phyloP scores from a whole-genome alignment of 2,113 vertebrate genomes.

The Spermophilus dauricus region DNA sequence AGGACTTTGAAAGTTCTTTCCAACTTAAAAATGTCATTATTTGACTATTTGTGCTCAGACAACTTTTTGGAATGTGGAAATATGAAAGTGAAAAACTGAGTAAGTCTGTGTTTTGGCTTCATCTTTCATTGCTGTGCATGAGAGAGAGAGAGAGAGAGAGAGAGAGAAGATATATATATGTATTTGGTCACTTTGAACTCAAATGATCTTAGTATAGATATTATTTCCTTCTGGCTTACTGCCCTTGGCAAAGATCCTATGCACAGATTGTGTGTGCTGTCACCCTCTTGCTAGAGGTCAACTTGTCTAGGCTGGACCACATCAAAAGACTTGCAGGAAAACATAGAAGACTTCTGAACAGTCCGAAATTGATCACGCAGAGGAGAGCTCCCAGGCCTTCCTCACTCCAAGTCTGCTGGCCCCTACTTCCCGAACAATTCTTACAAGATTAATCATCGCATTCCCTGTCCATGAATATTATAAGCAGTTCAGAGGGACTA shows the following conservation, averaged over 20 bases:
- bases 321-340: not conserved
- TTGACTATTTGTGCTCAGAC: not conserved
- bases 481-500: slow-evolving; percentile 1
- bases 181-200: slow-evolving; percentile 47
- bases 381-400: not conserved
- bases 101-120: slow-evolving; percentile 40
- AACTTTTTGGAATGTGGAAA: slow-evolving; percentile 12
- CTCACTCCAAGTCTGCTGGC: not conserved
- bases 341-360: not conserved
- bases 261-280: not conserved
- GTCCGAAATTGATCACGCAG: not conserved
- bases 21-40: not conserved
- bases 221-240: slow-evolving; percentile 33
- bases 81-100: slow-evolving; percentile 6
- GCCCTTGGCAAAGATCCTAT: slow-evolving; percentile 25
- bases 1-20: slow-evolving; percentile 12
- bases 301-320: not conserved
- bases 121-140: not conserved
- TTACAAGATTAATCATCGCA: not conserved
- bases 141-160: not conserved
- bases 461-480: not conserved
- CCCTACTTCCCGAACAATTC: not conserved
- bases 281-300: not conserved
- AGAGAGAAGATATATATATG: not conserved
- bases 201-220: slow-evolving; percentile 56